A percentile compares a stretch with the other conserved stretches of the same genome.
phyloP scores from a whole-genome alignment of 1,140 invertebrate species.

The Adoxophyes honmai region DNA sequence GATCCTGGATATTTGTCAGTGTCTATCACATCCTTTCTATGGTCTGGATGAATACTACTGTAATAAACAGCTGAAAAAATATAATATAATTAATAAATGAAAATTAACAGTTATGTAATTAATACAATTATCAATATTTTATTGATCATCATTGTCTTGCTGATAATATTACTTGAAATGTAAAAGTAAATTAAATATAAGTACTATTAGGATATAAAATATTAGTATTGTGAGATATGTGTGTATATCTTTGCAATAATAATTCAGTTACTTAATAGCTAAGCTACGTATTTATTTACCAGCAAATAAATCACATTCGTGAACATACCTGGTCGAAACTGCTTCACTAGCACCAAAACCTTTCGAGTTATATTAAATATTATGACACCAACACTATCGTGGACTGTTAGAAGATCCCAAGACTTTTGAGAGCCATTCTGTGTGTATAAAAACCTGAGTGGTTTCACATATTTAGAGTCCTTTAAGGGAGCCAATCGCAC shows the following conservation, averaged over 20 bases:
- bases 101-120: too few relatives aligned
- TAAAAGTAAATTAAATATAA: too few relatives aligned
- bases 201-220: too few relatives aligned
- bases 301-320: too few relatives aligned
- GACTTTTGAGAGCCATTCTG: slow-evolving; percentile 82
- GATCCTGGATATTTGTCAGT: slow-evolving; percentile 84
- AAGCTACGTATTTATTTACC: too few relatives aligned
- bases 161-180: too few relatives aligned
- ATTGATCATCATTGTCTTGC: too few relatives aligned
- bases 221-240: too few relatives aligned
- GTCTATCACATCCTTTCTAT: slow-evolving; percentile 80
- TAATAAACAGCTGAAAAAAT: slow-evolving; percentile 83
- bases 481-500: slow-evolving; percentile 79
- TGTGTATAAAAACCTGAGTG: slow-evolving; percentile 81
- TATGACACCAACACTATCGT: slow-evolving; percentile 89
- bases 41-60: slow-evolving; percentile 77
- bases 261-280: too few relatives aligned
- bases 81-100: too few relatives aligned
- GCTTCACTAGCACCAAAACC: slow-evolving; percentile 91
- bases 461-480: slow-evolving; percentile 84
- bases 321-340: slow-evolving; percentile 90
- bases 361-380: slow-evolving; percentile 89
- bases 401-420: slow-evolving; percentile 84
- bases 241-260: too few relatives aligned
- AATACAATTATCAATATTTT: too few relatives aligned